phyloP scores from a whole-genome alignment of 2,797 vertebrate genomes.

The Vipera latastei region DNA sequence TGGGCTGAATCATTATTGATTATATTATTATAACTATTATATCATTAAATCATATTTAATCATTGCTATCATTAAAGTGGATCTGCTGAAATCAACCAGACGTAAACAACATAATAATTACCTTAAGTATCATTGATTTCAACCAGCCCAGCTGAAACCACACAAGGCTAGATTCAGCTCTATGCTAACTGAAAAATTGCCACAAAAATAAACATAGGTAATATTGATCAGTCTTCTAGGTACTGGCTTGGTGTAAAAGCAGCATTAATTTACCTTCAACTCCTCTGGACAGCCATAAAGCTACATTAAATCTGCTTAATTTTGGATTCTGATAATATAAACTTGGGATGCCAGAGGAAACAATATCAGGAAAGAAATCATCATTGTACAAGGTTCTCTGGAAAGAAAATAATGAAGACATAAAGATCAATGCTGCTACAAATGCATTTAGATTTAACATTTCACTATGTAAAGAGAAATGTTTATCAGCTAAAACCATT shows the following conservation, averaged over 20 bases:
- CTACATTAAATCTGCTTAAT: background rate
- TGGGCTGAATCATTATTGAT: background rate
- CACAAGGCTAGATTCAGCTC: background rate
- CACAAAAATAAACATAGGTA: background rate
- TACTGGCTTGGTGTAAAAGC: background rate
- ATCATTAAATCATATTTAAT: background rate
- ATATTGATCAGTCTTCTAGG: background rate
- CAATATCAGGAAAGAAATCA: background rate
- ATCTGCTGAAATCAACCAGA: background rate
- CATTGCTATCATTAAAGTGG: background rate
- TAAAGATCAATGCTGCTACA: background rate
- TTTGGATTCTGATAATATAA: background rate
- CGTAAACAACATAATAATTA: background rate
- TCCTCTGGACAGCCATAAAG: background rate
- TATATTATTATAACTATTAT: background rate
- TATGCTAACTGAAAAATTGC: background rate
- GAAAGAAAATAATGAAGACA: background rate
- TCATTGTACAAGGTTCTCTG: background rate
- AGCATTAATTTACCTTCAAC: constrained; percentile 14
- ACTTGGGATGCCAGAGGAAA: background rate
- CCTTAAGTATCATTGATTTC: background rate
- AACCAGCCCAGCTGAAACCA: background rate
- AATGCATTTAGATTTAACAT: background rate
- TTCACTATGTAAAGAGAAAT: background rate
- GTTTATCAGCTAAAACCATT: background rate